Evolutionary conservation across 2,113 vertebrate species (phyloP).

Genomic region (Microcebus ravelobensis): DNA sequence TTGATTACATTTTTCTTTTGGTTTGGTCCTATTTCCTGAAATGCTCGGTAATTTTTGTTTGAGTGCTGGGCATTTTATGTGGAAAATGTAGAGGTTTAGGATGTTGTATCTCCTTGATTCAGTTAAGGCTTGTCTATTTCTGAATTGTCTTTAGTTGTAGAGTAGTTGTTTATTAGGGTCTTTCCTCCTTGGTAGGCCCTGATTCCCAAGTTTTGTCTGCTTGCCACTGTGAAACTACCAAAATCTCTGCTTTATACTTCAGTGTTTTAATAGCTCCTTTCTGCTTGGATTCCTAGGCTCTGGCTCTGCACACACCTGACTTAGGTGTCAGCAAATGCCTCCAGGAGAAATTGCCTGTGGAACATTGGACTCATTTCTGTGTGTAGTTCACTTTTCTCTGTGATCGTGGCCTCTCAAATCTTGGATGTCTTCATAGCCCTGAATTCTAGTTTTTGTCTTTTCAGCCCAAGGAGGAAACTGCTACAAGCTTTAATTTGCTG

Average conservation of each 20-base stretch:
- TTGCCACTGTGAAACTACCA: neutral
- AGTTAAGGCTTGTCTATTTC: neutral
- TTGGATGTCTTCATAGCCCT: neutral
- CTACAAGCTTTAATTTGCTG: neutral
- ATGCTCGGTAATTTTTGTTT: constrained; percentile 20
- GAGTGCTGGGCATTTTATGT: neutral
- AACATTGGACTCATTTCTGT: neutral
- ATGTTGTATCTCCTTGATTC: neutral
- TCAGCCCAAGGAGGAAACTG: neutral
- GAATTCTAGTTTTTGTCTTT: neutral
- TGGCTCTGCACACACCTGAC: neutral
- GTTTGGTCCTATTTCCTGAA: neutral
- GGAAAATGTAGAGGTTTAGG: neutral
- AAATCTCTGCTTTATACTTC: neutral
- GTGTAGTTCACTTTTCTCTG: neutral
- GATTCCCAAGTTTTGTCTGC: neutral
- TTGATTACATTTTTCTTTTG: neutral
- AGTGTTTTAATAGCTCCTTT: neutral
- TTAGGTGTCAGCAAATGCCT: neutral
- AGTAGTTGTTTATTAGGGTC: neutral
- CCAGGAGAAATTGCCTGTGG: neutral
- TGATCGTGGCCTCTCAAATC: neutral
- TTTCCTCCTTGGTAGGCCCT: neutral
- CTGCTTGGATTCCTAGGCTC: neutral
- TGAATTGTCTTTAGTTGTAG: neutral